Conservation (phyloP, 2,797 vertebrate genomes). For the Artibeus jamaicensis region DNA sequence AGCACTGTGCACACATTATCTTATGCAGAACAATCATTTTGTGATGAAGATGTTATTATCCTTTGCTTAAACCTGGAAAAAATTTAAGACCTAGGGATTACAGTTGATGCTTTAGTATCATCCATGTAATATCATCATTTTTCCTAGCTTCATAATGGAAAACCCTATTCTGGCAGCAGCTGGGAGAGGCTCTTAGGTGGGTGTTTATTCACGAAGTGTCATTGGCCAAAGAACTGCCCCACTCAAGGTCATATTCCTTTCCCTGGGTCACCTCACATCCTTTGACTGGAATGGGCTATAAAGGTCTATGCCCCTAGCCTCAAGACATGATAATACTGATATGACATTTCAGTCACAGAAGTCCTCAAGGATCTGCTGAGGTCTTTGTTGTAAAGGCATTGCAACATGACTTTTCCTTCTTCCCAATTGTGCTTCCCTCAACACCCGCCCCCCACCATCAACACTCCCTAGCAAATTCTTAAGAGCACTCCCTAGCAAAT, state of each 20-base stretch:
- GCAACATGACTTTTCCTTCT: background rate
- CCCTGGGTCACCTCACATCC: background rate
- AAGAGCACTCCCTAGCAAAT: background rate
- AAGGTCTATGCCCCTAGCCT: background rate
- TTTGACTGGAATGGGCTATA: background rate
- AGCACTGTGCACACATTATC: background rate
- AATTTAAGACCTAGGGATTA: background rate
- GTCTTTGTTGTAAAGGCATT: background rate
- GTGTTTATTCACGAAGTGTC: background rate
- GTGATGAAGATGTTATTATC: background rate
- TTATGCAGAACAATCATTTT: background rate
- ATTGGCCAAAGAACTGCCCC: background rate
- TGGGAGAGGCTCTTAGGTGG: background rate
- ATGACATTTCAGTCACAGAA: background rate
- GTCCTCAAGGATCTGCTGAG: background rate
- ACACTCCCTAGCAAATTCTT: background rate
- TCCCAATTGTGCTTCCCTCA: background rate
- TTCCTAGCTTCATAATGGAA: background rate
- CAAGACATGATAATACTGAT: background rate
- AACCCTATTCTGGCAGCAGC: background rate
- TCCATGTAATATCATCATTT: background rate
- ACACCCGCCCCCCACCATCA: background rate
- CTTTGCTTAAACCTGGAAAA: background rate
- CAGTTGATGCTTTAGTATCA: background rate
- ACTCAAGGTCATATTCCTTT: background rate